Evolutionary conservation across 2,113 vertebrate genomes (phyloP).

Genomic region (Rhinopomastus cyanomelas): DNA sequence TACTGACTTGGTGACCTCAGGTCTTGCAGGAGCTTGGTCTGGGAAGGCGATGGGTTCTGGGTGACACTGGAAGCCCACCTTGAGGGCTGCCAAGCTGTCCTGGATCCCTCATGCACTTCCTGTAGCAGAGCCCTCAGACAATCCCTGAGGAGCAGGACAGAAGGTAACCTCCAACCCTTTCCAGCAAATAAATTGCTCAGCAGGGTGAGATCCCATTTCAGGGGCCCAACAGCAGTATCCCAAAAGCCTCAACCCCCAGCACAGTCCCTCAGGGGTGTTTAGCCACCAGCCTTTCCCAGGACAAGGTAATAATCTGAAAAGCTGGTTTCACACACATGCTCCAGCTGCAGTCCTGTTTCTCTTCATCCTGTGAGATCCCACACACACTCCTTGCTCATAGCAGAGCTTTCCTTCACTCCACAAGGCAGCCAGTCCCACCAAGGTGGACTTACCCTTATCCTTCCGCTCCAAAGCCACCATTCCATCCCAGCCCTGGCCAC

Average conservation of each 20-base stretch:
- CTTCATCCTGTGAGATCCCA: neutral
- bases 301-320: neutral
- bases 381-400: neutral
- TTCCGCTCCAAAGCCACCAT: neutral
- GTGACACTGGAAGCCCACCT: neutral
- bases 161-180: neutral
- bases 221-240: neutral
- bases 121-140: neutral
- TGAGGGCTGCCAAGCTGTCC: accelerated
- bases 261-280: neutral
- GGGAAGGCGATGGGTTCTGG: accelerated
- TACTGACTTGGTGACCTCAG: neutral
- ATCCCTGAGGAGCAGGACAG: neutral
- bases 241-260: neutral
- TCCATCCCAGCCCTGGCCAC: neutral
- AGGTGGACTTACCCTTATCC: neutral
- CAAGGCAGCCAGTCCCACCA: neutral
- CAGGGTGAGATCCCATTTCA: neutral
- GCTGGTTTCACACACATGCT: neutral
- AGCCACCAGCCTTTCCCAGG: neutral
- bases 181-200: neutral
- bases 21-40: neutral
- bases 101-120: neutral
- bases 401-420: neutral
- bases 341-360: neutral